Percentiles rank a stretch among this genome's conserved stretches.
Conservation (phyloP, 35 echinoderm and acorn worm genomes). For the Ophioderma brevispina region DNA sequence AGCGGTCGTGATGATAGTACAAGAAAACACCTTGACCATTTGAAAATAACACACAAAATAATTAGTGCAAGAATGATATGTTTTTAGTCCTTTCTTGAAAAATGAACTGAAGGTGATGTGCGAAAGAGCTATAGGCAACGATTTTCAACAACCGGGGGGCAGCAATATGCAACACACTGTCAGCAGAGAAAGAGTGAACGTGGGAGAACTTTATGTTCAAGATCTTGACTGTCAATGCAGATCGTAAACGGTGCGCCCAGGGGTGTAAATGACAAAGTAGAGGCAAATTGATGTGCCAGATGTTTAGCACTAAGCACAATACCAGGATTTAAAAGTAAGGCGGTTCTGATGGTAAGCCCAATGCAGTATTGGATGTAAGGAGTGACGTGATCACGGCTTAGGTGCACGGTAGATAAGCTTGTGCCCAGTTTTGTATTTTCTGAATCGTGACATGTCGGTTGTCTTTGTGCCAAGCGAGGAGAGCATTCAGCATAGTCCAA, state of each 20-base stretch:
- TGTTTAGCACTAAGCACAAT: not conserved
- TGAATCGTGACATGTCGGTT: not conserved
- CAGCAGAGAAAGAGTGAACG: too few relatives aligned
- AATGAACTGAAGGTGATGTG: too few relatives aligned
- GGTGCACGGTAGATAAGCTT: not conserved
- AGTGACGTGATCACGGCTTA: not conserved
- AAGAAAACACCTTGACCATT: too few relatives aligned
- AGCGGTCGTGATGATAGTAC: too few relatives aligned
- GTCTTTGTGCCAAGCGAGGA: not conserved
- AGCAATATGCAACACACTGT: too few relatives aligned
- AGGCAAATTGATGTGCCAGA: not conserved
- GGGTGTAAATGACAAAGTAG: not conserved
- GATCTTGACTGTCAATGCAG: not conserved
- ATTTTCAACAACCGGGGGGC: too few relatives aligned
- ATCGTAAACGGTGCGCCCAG: not conserved
- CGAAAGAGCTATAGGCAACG: too few relatives aligned
- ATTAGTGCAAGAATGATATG: too few relatives aligned
- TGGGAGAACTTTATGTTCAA: not conserved
- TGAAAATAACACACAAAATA: too few relatives aligned
- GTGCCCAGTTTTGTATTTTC: not conserved
- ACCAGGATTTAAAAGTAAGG: not conserved
- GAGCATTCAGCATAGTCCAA: not conserved
- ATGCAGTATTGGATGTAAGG: not conserved
- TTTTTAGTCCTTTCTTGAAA: too few relatives aligned
- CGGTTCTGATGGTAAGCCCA: not conserved